Base-by-base conservation (phyloP, 2,888 invertebrate genomes). In the Abscondita cerata region DNA sequence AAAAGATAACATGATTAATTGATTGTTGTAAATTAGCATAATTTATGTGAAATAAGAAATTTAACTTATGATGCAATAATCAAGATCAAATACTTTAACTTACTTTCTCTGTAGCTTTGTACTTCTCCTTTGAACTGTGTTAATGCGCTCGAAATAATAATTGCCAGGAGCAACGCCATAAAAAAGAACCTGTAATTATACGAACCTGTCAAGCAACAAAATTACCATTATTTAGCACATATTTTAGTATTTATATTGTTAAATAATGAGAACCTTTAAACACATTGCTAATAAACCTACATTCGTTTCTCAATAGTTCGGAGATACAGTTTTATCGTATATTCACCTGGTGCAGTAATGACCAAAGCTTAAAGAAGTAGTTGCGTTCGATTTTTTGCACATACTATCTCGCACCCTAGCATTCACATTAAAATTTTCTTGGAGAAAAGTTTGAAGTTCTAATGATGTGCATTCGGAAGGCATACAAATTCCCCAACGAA, bases 401-500 rank as follows among this genome's bases (percentile, higher is more conserved):
- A 77, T 72, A 46, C 65, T 61, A 12, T 68, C 55, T n/a, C 66
- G 67, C 38, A 76, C 65, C 50, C 64, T 59, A 0, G 69, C 67
- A 0, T 76, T 72, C 47, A 84, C 77, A 8, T 80, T 78, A 0
- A 82, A 74, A 15, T 65, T 70, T 34, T 72, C 74, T 0, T 74
- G 65, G 8, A 85, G 75, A 16, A 79, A 76, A 40, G 80, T 80
- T 70, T 84, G 83, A 33, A 86, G 74, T 70, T 86, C 86, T 40
- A 75, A 76, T 57, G 82, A 79, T 70, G 81, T 82, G 75, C 87
- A 87, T 0, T 84, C 82, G 55, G 82, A 81, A 1, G 87, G 86
- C 18, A 86, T 81, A 70, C 87, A 87, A 41, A 86, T 81, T 0
- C 85, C 87, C 86, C 86, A 86, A 15, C 83, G 74, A 4, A 85